phyloP scores from a whole-genome alignment of 1,140 invertebrate genomes.

The Rhyzopertha dominica region DNA sequence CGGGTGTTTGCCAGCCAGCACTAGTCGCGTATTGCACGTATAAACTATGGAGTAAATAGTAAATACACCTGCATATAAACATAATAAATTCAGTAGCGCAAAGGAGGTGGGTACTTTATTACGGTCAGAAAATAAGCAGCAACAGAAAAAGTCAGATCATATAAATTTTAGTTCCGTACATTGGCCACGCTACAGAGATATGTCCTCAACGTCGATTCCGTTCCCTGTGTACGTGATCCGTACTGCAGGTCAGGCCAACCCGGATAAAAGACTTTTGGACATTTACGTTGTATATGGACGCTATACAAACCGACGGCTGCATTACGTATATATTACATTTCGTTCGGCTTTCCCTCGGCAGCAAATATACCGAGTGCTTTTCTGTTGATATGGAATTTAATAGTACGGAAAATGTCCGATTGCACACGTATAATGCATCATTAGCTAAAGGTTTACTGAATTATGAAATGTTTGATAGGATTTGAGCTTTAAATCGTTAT shows the following conservation, averaged over 20 bases:
- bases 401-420: no score
- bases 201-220: constrained; percentile 24
- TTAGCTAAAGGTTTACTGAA: no score
- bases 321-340: constrained; percentile 29
- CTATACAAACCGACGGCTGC: constrained; percentile 21
- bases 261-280: constrained; percentile 26
- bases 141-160: constrained; percentile 24
- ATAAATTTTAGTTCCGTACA: constrained; percentile 26
- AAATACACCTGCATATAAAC: no score
- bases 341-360: constrained; percentile 20
- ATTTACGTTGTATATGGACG: constrained; percentile 25
- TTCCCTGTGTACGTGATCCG: constrained; percentile 25
- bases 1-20: no score
- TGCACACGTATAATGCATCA: no score
- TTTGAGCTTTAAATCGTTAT: no score
- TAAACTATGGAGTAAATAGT: no score
- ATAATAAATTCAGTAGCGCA: no score
- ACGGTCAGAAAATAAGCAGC: no score
- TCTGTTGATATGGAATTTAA: constrained; percentile 19
- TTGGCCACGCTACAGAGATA: constrained; percentile 27
- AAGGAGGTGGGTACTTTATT: no score
- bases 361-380: constrained; percentile 16
- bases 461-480: no score
- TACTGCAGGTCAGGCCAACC: constrained; percentile 20
- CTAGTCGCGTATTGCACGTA: no score